Evolutionary conservation across 1,140 invertebrate species (phyloP).

Genomic region (Meloidogyne floridensis): DNA sequence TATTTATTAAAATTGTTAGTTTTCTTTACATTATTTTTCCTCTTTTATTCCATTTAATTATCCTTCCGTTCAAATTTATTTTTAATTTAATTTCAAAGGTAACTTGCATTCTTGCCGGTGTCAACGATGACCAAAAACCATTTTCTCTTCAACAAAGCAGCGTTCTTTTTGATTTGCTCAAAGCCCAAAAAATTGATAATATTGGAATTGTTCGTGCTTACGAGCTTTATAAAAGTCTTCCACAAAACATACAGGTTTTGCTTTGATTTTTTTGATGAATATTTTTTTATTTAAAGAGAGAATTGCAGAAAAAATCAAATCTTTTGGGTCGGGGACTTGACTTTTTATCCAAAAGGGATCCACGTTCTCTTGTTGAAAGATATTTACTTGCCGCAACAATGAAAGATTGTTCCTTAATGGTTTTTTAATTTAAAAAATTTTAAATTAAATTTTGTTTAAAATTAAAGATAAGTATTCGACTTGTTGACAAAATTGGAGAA

Average conservation of each 20-base stretch:
- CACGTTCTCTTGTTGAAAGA: constrained; percentile 50
- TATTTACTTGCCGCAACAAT: constrained; percentile 65
- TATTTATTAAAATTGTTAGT: not conserved
- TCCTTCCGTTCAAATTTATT: not conserved
- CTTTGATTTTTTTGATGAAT: not conserved
- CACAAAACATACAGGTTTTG: constrained; percentile 43
- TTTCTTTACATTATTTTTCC: not conserved
- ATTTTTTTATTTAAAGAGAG: not conserved
- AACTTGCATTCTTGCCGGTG: constrained; percentile 48
- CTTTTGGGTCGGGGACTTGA: constrained; percentile 24
- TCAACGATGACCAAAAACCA: constrained; percentile 34
- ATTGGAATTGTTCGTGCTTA: constrained; percentile 57
- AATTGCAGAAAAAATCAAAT: constrained; percentile 48
- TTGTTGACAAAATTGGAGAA: constrained; percentile 10
- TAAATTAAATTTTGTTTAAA: constrained; percentile 32
- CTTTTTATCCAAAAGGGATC: constrained; percentile 50
- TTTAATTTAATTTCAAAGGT: constrained; percentile 22
- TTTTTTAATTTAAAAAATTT: constrained; percentile 32
- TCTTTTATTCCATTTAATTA: not conserved
- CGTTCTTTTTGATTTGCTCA: constrained; percentile 43
- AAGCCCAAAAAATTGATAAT: constrained; percentile 50
- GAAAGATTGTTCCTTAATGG: constrained; percentile 61
- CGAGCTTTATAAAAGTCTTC: constrained; percentile 49
- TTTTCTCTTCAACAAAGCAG: constrained; percentile 46
- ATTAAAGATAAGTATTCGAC: constrained; percentile 22